phyloP scores from a whole-genome alignment of 1,140 invertebrate genomes.

The Hetaerina americana region DNA sequence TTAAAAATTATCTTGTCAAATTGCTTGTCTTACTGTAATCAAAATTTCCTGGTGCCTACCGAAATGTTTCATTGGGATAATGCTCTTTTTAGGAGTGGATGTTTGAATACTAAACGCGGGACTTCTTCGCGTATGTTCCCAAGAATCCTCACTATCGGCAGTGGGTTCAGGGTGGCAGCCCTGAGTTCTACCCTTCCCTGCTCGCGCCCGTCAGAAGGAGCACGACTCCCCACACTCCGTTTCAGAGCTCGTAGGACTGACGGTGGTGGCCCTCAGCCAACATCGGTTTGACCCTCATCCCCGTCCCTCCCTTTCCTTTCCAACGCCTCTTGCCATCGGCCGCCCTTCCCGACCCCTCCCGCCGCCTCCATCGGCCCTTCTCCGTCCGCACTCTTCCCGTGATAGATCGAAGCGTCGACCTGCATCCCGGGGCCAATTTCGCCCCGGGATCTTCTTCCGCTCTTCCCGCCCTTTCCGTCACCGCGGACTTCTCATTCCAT shows the following conservation, averaged over 20 bases:
- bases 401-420: background rate
- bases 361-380: background rate
- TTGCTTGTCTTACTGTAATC: too few relatives aligned
- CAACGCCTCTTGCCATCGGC: background rate
- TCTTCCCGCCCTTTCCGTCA: background rate
- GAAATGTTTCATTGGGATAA: too few relatives aligned
- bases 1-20: too few relatives aligned
- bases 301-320: background rate
- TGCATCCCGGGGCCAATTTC: background rate
- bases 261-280: background rate
- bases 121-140: too few relatives aligned
- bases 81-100: too few relatives aligned
- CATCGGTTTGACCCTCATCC: background rate
- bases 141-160: too few relatives aligned
- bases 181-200: background rate
- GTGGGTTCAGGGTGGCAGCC: too few relatives aligned
- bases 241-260: background rate
- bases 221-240: too few relatives aligned
- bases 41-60: too few relatives aligned
- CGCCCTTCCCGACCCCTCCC: background rate
- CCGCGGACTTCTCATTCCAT: background rate
- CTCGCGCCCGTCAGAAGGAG: too few relatives aligned
- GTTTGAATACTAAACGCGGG: too few relatives aligned
- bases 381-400: background rate
- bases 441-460: background rate